Percentiles rank a stretch among this genome's conserved stretches.
Conservation (phyloP, 2,113 vertebrate species). For the Poicephalus meyeri region DNA sequence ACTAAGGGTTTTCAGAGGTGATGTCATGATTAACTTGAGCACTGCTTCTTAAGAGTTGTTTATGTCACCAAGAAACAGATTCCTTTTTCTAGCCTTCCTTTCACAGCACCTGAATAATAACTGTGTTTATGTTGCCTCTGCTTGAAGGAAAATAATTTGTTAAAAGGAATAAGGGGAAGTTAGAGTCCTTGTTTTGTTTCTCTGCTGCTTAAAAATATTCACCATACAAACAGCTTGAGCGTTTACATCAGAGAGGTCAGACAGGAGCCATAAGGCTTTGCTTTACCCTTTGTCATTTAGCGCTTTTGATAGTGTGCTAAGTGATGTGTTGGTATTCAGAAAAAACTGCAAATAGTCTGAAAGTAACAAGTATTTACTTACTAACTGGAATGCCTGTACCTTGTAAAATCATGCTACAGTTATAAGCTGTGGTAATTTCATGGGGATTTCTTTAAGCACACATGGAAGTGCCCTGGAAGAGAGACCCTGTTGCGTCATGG, state of each 20-base stretch:
- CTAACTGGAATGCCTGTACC: neutral
- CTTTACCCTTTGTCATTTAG: neutral
- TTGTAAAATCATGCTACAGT: neutral
- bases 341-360: neutral
- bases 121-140: neutral
- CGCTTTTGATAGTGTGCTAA: neutral
- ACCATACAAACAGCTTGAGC: neutral
- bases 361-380: neutral
- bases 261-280: neutral
- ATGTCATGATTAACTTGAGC: slow-evolving; percentile 65
- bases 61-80: slow-evolving; percentile 20
- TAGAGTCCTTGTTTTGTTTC: neutral
- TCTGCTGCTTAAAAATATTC: neutral
- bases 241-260: neutral
- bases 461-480: neutral
- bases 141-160: neutral
- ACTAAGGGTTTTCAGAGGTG: slow-evolving; percentile 61
- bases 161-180: slow-evolving; percentile 14
- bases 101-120: neutral
- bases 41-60: no score
- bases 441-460: neutral
- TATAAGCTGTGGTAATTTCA: neutral
- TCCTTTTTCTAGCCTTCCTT: slow-evolving; percentile 32
- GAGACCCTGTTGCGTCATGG: neutral
- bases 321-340: neutral